phyloP scores from a whole-genome alignment of 2,888 invertebrate genomes.

The Tetramorium bicarinatum region DNA sequence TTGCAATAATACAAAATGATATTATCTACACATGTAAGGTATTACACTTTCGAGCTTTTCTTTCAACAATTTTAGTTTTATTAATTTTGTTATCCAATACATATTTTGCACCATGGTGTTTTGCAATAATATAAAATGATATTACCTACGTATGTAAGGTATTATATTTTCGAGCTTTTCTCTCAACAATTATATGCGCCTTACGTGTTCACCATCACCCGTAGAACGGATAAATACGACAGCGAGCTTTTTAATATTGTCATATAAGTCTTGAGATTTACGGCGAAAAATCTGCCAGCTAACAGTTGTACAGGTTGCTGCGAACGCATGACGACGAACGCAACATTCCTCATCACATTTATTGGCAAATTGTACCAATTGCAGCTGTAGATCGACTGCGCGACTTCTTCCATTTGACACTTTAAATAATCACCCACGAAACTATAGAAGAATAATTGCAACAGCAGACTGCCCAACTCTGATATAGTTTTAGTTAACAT shows the following conservation, averaged over 20 bases:
- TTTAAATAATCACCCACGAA: conserved; percentile 28
- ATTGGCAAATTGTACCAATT: conserved; percentile 67
- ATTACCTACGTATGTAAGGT: not conserved
- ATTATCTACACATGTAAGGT: not conserved
- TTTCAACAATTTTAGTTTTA: not conserved
- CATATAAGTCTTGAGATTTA: conserved; percentile 67
- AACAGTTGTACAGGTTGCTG: conserved; percentile 66
- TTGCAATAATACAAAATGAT: not conserved
- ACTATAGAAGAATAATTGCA: conserved; percentile 30
- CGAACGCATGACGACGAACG: conserved; percentile 72
- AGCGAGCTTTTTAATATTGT: conserved; percentile 13
- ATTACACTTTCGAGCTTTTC: not conserved
- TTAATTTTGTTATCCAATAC: no score
- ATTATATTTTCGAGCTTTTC: not conserved
- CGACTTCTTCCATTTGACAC: conserved; percentile 37
- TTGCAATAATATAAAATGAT: not conserved
- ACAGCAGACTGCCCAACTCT: not conserved
- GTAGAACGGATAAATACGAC: conserved; percentile 24
- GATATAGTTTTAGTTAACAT: not conserved
- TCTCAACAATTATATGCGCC: not conserved
- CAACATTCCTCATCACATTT: conserved; percentile 61
- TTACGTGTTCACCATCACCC: not conserved
- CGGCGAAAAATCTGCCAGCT: conserved; percentile 68
- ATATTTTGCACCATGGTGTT: not conserved
- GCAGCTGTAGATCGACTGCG: not conserved